Evolutionary conservation across 2,797 vertebrate species (phyloP).

Genomic region (Ataeniobius toweri): DNA sequence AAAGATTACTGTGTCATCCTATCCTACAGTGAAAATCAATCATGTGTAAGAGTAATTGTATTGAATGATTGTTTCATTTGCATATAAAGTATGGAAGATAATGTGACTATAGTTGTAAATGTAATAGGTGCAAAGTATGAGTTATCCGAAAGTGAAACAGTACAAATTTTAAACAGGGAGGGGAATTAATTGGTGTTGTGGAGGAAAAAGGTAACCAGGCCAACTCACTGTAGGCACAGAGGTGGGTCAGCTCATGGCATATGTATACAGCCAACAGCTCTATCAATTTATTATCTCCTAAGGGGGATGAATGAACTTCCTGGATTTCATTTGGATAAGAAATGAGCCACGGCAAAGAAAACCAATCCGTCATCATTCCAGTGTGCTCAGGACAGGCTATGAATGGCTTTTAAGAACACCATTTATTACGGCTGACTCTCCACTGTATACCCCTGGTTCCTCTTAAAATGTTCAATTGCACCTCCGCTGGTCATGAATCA

Average conservation of each 20-base stretch:
- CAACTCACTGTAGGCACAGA: conserved; percentile 28
- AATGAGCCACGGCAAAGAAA: conserved; percentile 66
- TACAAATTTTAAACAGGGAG: neutral
- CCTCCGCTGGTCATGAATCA: conserved; percentile 67
- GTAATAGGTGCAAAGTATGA: neutral
- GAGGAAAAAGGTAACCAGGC: conserved; percentile 2
- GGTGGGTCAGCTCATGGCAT: conserved; percentile 47
- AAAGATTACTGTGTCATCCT: neutral
- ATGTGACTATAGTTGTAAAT: neutral
- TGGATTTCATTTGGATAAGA: conserved; percentile 79
- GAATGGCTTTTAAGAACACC: conserved; percentile 69
- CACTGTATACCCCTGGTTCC: conserved; percentile 43
- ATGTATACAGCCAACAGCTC: conserved; percentile 53
- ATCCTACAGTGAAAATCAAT: neutral
- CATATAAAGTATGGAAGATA: neutral
- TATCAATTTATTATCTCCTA: conserved; percentile 69
- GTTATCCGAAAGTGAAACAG: neutral
- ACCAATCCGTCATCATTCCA: conserved; percentile 69
- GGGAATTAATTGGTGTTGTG: neutral
- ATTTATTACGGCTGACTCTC: conserved; percentile 65
- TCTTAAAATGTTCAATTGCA: conserved; percentile 65
- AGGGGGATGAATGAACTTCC: conserved; percentile 69
- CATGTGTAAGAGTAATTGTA: neutral
- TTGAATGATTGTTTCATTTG: neutral
- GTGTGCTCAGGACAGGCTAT: conserved; percentile 47